Base-by-base conservation (phyloP, 2,113 vertebrate species). In the Papio anubis region DNA sequence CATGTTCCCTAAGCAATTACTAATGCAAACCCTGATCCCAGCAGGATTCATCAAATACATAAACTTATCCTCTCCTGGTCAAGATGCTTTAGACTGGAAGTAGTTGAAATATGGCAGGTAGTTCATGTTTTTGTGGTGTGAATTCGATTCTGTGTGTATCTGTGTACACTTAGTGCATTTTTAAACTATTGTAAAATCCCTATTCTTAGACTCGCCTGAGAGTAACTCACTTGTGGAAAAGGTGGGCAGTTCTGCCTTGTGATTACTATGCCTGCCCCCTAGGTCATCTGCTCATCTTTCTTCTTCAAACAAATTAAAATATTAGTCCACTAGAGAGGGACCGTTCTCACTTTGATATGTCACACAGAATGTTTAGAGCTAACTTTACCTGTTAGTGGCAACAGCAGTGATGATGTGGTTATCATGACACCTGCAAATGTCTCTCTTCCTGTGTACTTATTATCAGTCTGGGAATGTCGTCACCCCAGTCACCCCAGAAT, bases 401-500 rank as follows among this genome's bases (percentile, higher is more conserved):
- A 94, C 8, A 17, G 8, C n/a, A 55, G 38, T 9, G 3, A 16
- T 43, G 43, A 61, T 32, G 45, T 23, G 82, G 50, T 72, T 90
- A 73, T 82, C 30, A 8, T 20, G 25, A 50, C 52, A 86, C 72
- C 68, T 70, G 79, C 52, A 73, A 80, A 48, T 11, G 59, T 17
- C 73, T 96, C 83, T 92, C 79, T 86, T 96, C 66, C 13, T 79
- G 45, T 68, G 81, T 1, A 70, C 66, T 95, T 81, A 78, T 57
- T 94, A 92, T 86, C 92, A 94, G 20, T 94, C 84, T 96, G 85
- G 82, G 78, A 91, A 88, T 96, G 91, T 73, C 89, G 61, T 97
- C 89, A 96, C 95, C 95, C 90, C 43, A 72, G 89, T 88, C 72
- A 92, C 89, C 88, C 92, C 70, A 95, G 95, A 98, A 97, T 92